Evolutionary conservation across 1,140 invertebrate genomes (phyloP).

Genomic region (Lerema accius): DNA sequence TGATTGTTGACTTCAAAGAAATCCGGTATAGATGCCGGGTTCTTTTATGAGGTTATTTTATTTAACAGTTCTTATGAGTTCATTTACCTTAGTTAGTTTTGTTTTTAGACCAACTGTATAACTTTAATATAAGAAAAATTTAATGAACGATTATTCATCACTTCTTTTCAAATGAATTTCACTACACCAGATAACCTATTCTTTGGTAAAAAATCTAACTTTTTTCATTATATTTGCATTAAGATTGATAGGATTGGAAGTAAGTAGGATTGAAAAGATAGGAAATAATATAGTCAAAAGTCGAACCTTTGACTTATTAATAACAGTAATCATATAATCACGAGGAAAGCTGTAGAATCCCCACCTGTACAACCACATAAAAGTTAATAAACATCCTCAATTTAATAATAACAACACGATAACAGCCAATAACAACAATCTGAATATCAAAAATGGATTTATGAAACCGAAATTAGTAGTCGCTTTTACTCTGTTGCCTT

Average conservation of each 20-base stretch:
- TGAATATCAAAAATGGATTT: constrained; percentile 64
- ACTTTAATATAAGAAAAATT: background rate
- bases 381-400: constrained; percentile 48
- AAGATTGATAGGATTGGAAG: too few species aligned
- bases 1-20: constrained; percentile 37
- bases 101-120: too few species aligned
- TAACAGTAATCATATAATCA: too few species aligned
- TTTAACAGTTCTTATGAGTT: constrained; percentile 25
- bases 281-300: too few species aligned
- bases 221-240: too few species aligned
- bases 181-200: too few species aligned
- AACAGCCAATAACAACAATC: constrained; percentile 59
- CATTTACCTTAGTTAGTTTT: constrained; percentile 14
- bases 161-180: too few species aligned
- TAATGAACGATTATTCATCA: too few species aligned
- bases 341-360: constrained; percentile 23
- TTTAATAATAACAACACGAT: constrained; percentile 46
- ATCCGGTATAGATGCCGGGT: constrained; percentile 28
- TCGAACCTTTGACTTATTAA: too few species aligned
- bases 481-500: constrained; percentile 53
- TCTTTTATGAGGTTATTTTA: constrained; percentile 35
- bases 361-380: constrained; percentile 44
- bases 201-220: too few species aligned
- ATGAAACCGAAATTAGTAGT: constrained; percentile 73
- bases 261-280: too few species aligned